Percentiles rank a stretch among this genome's conserved stretches.
These are phyloP conservation scores for Luperina testacea DNA, from an alignment of 2,888 invertebrate genomes.

Conservation along the genomic window DNA sequence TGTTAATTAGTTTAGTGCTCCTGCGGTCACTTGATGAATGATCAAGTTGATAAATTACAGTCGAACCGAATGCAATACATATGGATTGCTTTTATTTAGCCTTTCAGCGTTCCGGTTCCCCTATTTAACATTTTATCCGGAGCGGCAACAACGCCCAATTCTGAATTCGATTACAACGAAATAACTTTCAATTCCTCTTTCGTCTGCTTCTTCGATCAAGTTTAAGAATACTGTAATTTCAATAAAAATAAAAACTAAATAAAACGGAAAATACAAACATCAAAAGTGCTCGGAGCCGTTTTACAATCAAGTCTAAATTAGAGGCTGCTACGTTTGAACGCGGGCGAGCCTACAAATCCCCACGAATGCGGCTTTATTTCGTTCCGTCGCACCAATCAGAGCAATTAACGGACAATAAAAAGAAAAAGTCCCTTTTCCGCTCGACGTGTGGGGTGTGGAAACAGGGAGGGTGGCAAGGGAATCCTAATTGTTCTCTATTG, in stretches of 20 bases:
- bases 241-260: conserved; percentile 56
- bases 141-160: conserved; percentile 37
- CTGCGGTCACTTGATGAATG: conserved; percentile 72
- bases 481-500: conserved; percentile 75
- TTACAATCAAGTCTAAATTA: conserved; percentile 80
- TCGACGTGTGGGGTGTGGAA: conserved; percentile 67
- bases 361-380: conserved; percentile 82
- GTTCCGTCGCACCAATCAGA: conserved; percentile 84
- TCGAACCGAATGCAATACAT: conserved; percentile 56
- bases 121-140: conserved; percentile 42
- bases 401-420: conserved; percentile 84
- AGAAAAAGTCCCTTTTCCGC: conserved; percentile 75
- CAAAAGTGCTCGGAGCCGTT: conserved; percentile 64
- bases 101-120: conserved; percentile 33
- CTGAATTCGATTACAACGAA: conserved; percentile 52
- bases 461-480: conserved; percentile 66
- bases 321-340: conserved; percentile 76
- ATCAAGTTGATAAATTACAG: conserved; percentile 69
- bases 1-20: conserved; percentile 72
- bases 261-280: conserved; percentile 59
- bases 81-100: conserved; percentile 51
- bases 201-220: conserved; percentile 35
- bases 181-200: conserved; percentile 50
- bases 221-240: conserved; percentile 58
- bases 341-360: conserved; percentile 76